A percentile compares a stretch with the other conserved stretches of the same genome.
Conservation (phyloP, 2,113 vertebrate species). For the Oenanthe melanoleuca region DNA sequence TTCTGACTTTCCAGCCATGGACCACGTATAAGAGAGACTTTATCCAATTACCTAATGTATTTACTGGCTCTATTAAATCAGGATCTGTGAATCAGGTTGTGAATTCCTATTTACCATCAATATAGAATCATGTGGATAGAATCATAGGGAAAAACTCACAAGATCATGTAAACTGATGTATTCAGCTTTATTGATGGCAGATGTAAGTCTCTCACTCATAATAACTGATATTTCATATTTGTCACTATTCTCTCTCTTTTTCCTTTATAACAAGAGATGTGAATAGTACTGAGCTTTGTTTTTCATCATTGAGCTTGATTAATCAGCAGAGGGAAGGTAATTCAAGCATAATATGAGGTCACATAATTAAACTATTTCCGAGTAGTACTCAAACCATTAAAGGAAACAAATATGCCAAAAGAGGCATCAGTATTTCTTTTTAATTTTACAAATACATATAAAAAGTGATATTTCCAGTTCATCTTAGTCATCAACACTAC, state of each 20-base stretch:
- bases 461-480: background rate
- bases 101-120: background rate
- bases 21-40: background rate
- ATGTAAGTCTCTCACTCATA: background rate
- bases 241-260: background rate
- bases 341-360: background rate
- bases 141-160: background rate
- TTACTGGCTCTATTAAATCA: background rate
- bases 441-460: background rate
- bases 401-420: background rate
- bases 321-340: background rate
- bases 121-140: background rate
- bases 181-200: background rate
- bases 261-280: background rate
- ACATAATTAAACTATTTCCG: background rate
- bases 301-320: background rate
- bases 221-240: background rate
- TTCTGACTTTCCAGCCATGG: background rate
- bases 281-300: background rate
- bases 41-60: background rate
- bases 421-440: background rate
- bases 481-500: background rate
- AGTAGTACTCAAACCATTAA: background rate
- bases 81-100: background rate
- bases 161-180: background rate